Evolutionary conservation across 1,140 invertebrate species (phyloP), one percentile per base, ranked within the genome.

Genomic region (Cotesia vestalis): DNA sequence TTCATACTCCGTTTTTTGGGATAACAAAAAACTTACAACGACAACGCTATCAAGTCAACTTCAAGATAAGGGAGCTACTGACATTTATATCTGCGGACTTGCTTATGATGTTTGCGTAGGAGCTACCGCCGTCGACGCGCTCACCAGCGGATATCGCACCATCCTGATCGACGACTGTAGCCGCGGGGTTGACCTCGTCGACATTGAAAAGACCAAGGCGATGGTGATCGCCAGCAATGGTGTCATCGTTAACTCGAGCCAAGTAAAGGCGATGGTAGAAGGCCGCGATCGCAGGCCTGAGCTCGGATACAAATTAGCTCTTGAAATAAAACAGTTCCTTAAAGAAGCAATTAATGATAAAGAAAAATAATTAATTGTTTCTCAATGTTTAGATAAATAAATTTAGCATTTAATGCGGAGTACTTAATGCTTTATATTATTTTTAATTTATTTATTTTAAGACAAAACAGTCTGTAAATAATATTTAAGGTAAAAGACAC

Each of bases 1-100:
- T 82, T 97, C 96, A 1, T 99, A 99, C 86, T 98, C 96, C 0
- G 98, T 97, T 12, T 99, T 99, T 88, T 98, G 94, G 93, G 97
- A 99, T 86, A 99, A 99, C 87, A 94, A 95, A 81, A 96, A 95
- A 84, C 83, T 96, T 36, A 93, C 93, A 1, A 91, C 96, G 78
- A 99, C 97, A 4, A 92, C 92, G 17, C 86, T 99, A n/a, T 91
- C 91, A 73, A 89, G 90, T 1, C 92, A 97, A 81, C 87, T 99
- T 51, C 90, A 92, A 55, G 87, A 91, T 79, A 91, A 92, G 76
- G 91, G 91, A 52, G 93, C 95, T 9, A 97, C 96, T 4, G 96
- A 98, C 84, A 94, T 99, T 71, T 98, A 96, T 83, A 92, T 98
- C 11, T 98, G 96, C 84, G 98, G 98, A 0, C 86, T 99, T 55